Percentiles rank a stretch among this genome's conserved stretches.
Conservation (phyloP, 2,888 invertebrate species). For the Imbricaverruca yamaguchii region DNA sequence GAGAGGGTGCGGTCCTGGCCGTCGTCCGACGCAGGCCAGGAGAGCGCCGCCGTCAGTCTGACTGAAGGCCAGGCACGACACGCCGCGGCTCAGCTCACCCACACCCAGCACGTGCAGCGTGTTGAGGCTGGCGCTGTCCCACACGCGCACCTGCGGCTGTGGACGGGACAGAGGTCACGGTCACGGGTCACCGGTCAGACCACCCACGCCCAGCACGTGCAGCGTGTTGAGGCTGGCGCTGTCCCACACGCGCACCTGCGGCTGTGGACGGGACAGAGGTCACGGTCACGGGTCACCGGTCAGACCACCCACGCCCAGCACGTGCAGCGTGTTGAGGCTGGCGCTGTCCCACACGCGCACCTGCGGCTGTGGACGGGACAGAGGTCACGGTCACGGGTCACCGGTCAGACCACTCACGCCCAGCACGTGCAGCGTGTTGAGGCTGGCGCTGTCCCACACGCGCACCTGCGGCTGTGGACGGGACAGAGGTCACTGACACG, state of each 20-base stretch:
- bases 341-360: slow-evolving; percentile 90
- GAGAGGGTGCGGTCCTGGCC: slow-evolving; percentile 70
- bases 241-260: slow-evolving; percentile 89
- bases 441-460: slow-evolving; percentile 86
- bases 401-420: slow-evolving; percentile 61
- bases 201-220: slow-evolving; percentile 72
- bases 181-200: not conserved
- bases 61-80: slow-evolving; percentile 70
- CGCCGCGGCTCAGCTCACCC: slow-evolving; percentile 75
- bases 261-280: slow-evolving; percentile 43
- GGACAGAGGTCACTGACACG: not conserved
- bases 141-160: slow-evolving; percentile 77
- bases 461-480: slow-evolving; percentile 66
- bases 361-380: slow-evolving; percentile 55
- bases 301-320: slow-evolving; percentile 75
- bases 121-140: slow-evolving; percentile 83
- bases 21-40: slow-evolving; percentile 76
- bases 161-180: slow-evolving; percentile 32
- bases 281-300: not conserved
- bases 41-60: slow-evolving; percentile 63
- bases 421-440: slow-evolving; percentile 73
- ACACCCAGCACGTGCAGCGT: slow-evolving; percentile 76
- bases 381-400: not conserved
- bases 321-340: slow-evolving; percentile 71
- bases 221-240: slow-evolving; percentile 79